Evolutionary conservation across 1,140 invertebrate genomes (phyloP).

Genomic region (Caerostris darwini): DNA sequence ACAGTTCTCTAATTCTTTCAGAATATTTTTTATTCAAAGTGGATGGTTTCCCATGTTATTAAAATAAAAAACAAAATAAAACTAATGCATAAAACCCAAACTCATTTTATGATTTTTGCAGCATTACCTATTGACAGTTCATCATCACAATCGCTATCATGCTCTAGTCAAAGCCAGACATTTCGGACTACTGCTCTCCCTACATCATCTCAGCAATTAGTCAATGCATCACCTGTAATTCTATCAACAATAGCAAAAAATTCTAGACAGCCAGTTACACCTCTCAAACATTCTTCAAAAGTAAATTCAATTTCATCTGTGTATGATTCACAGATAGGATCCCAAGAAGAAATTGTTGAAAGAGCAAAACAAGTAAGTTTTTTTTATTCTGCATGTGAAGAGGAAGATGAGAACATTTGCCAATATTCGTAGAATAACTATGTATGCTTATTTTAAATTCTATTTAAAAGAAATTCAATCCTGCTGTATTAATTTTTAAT

Average conservation of each 20-base stretch:
- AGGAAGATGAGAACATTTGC: too few relatives aligned
- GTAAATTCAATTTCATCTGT: slow-evolving; percentile 83
- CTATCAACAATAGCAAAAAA: slow-evolving; percentile 39
- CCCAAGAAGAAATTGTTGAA: slow-evolving; percentile 90
- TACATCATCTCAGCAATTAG: slow-evolving; percentile 19
- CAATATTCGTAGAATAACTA: too few relatives aligned
- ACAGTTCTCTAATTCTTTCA: too few relatives aligned
- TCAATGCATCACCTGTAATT: slow-evolving; percentile 48
- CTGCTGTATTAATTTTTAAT: too few relatives aligned
- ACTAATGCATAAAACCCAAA: too few relatives aligned
- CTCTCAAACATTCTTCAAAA: slow-evolving; percentile 63
- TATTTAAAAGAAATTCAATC: too few relatives aligned
- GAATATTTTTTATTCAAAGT: too few relatives aligned
- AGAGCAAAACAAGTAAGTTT: slow-evolving; percentile 89
- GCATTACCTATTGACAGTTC: background rate
- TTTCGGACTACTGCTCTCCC: slow-evolving; percentile 47
- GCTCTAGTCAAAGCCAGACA: slow-evolving; percentile 77
- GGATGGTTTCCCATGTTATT: too few relatives aligned
- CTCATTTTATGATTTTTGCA: background rate
- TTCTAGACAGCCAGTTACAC: background rate
- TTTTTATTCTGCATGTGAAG: background rate
- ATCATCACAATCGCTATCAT: background rate
- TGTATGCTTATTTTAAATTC: background rate
- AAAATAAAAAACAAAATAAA: too few relatives aligned
- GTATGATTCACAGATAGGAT: slow-evolving; percentile 83